Conservation (phyloP, 92 coral and sea anemone genomes). For the Paragorgia papillata region DNA sequence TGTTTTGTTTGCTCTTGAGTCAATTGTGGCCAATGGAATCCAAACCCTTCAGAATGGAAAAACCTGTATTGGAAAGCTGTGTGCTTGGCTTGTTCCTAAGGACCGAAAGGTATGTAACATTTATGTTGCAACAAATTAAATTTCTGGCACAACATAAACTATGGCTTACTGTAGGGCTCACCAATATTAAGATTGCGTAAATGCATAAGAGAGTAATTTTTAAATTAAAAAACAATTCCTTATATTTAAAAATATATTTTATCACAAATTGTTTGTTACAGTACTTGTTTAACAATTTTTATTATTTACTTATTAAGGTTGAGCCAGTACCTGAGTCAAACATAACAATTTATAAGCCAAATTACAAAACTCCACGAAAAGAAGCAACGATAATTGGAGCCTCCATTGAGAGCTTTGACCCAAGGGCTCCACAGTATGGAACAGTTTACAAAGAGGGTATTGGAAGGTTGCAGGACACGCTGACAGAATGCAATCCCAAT, state of each 20-base stretch:
- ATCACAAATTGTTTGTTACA: too few species aligned
- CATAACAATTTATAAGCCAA: too few species aligned
- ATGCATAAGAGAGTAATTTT: constrained; percentile 18
- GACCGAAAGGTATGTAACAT: constrained; percentile 12
- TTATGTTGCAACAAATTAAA: too few species aligned
- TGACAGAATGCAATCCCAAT: too few species aligned
- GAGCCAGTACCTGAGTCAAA: constrained; percentile 29
- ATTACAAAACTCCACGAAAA: constrained; percentile 14
- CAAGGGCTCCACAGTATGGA: constrained; percentile 46
- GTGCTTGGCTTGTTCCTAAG: constrained; percentile 42
- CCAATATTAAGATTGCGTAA: too few species aligned
- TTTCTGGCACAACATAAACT: too few species aligned
- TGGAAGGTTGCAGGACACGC: too few species aligned
- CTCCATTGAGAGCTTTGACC: constrained; percentile 32
- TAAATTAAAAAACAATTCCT: too few species aligned
- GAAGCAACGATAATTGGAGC: neutral
- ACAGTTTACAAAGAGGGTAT: too few species aligned
- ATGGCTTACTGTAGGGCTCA: too few species aligned
- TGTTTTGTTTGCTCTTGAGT: constrained; percentile 39
- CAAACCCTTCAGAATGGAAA: constrained; percentile 31
- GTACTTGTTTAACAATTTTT: neutral
- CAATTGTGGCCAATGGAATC: constrained; percentile 39
- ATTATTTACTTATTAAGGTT: constrained; percentile 22
- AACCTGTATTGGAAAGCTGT: constrained; percentile 41
- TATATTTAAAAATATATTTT: too few species aligned